These are phyloP conservation scores for Aethes cnicana DNA, from an alignment of 2,888 invertebrate species.

Conservation along the genomic window DNA sequence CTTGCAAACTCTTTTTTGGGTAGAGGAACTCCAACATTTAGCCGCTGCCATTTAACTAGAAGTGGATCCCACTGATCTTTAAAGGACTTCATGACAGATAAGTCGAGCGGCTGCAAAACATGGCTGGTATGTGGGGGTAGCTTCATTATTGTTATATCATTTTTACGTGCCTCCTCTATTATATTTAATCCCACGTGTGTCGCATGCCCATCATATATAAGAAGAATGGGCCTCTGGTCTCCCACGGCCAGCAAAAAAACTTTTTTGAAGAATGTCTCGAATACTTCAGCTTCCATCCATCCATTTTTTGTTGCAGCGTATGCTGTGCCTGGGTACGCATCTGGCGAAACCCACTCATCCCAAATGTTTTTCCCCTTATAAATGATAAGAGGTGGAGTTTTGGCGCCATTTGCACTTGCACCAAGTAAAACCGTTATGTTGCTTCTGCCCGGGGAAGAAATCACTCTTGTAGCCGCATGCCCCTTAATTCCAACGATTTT, in stretches of 20 bases:
- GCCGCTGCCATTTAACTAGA: conserved; percentile 24
- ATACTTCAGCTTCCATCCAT: conserved; percentile 48
- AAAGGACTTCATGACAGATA: conserved; percentile 32
- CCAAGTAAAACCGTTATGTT: conserved; percentile 39
- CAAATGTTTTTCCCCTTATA: conserved; percentile 41
- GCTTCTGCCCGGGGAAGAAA: conserved; percentile 37
- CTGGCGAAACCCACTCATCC: conserved; percentile 41
- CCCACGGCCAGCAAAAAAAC: conserved; percentile 31
- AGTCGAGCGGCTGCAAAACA: conserved; percentile 19
- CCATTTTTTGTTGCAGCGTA: conserved; percentile 44
- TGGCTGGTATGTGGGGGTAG: conserved; percentile 30
- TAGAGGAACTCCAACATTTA: conserved; percentile 29
- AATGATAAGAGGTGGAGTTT: conserved; percentile 40
- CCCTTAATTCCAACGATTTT: conserved; percentile 38
- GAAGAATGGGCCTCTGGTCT: conserved; percentile 31
- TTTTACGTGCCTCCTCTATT: too few relatives aligned
- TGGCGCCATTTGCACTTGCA: conserved; percentile 38
- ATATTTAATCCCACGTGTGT: conserved; percentile 2
- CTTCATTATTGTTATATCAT: too few relatives aligned
- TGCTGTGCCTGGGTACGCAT: conserved; percentile 36
- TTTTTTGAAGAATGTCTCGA: conserved; percentile 38
- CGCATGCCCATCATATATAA: conserved; percentile 34
- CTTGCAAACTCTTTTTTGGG: conserved; percentile 38
- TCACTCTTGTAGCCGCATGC: conserved; percentile 35
- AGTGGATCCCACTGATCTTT: conserved; percentile 30